Evolutionary conservation across 2,113 vertebrate species (phyloP).

Genomic region (Sminthopsis crassicaudata): DNA sequence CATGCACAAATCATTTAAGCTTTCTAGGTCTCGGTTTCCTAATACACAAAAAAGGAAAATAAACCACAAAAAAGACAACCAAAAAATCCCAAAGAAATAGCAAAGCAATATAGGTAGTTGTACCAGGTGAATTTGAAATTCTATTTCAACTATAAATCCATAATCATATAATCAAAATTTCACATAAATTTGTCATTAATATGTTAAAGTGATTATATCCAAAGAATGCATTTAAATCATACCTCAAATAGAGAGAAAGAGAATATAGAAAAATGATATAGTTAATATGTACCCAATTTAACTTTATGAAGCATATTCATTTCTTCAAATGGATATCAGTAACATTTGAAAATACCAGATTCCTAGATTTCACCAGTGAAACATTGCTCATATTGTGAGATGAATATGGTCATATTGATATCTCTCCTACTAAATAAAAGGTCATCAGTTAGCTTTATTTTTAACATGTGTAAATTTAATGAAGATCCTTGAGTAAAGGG

Average conservation of each 20-base stretch:
- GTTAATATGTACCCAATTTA: not conserved
- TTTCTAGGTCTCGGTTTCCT: not conserved
- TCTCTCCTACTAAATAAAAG: not conserved
- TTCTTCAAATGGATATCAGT: not conserved
- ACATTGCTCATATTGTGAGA: not conserved
- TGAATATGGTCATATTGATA: not conserved
- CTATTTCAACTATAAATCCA: not conserved
- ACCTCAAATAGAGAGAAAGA: not conserved
- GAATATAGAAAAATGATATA: not conserved
- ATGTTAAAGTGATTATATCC: not conserved
- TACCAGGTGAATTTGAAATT: not conserved
- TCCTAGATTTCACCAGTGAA: not conserved
- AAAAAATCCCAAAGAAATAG: too few relatives aligned
- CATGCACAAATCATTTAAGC: not conserved
- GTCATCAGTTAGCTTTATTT: not conserved
- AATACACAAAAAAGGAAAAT: not conserved
- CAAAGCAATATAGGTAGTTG: not conserved
- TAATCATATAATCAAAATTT: not conserved
- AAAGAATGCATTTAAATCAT: not conserved
- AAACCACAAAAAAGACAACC: not conserved
- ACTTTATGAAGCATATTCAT: not conserved
- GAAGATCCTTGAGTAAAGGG: not conserved
- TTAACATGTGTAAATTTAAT: not conserved
- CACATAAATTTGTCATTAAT: not conserved
- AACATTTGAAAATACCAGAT: not conserved